These are phyloP conservation scores for Podarcis cretensis DNA, from an alignment of 2,113 vertebrate species.

Conservation along the genomic window DNA sequence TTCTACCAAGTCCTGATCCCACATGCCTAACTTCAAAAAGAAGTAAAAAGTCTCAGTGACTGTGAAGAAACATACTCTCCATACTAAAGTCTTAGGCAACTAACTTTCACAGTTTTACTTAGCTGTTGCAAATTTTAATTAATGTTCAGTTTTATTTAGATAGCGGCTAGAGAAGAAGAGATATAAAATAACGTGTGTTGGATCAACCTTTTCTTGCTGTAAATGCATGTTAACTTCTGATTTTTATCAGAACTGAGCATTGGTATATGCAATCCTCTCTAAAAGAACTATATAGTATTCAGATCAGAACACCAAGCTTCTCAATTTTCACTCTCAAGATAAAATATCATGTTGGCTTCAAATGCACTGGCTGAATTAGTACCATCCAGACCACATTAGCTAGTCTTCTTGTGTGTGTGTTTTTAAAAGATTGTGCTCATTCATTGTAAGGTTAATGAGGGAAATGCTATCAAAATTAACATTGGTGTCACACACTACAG, in stretches of 20 bases:
- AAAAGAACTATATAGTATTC: background rate
- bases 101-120: background rate
- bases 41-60: background rate
- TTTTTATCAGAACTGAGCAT: background rate
- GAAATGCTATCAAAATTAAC: constrained; percentile 13
- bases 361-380: background rate
- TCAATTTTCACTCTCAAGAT: background rate
- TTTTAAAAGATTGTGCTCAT: background rate
- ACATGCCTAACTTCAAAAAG: background rate
- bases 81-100: background rate
- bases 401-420: background rate
- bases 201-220: background rate
- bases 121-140: background rate
- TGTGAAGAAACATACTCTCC: background rate
- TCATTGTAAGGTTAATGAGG: background rate
- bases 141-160: background rate
- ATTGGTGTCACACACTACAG: background rate
- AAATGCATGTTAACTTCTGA: background rate
- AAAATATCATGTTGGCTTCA: background rate
- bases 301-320: background rate
- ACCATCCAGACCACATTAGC: constrained; percentile 5
- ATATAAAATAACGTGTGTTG: background rate
- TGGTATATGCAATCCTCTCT: background rate
- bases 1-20: background rate
- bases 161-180: background rate